Evolutionary conservation across 2,888 invertebrate species (phyloP), one percentile per base, ranked within the genome.

Genomic region (Drosophila kokeensis): DNA sequence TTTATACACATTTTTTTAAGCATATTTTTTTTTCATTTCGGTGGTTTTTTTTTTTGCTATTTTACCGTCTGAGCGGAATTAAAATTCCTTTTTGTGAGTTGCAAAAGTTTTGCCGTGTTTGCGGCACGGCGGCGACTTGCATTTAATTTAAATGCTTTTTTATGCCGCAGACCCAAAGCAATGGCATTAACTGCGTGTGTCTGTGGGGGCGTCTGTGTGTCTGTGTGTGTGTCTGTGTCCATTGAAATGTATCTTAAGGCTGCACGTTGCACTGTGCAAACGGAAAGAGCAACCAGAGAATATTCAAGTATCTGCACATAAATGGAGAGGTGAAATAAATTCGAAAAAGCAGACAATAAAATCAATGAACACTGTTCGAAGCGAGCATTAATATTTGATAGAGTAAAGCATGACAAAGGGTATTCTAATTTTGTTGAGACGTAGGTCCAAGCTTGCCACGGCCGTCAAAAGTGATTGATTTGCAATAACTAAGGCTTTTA

Each of bases 121-220:
- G 63, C 34, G 45, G 64, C 54, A 52, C 48, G 62, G 24, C 63
- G 67, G 52, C 67, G 52, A 73, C 82, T 79, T 79, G 79, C 77
- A 78, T 87, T 84, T 76, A 87, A 78, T 86, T 81, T 76, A 72
- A 77, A 81, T 76, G 67, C 60, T 69, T 54, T 76, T 78, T 58
- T 66, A 60, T 71, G 70, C 60, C 59, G 52, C 62, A 52, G 36
- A 63, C 58, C 45, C 36, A 50, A 27, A 40, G 54, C 38, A 67
- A 45, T 32, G 32, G 63, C 55, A 55, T 29, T 50, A n/a, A 34
- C 50, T 15, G 27, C 15, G 34, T 48, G 32, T 13, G 30, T 13
- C 13, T 38, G 57, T n/a, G 40, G 8, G 64, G 24, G 61, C 69
- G 59, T 69, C 50, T 40, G 52, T 6, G 24, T 10, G 27, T 45